These are phyloP conservation scores for Euwallacea fornicatus DNA, from an alignment of 1,140 invertebrate species.

Conservation along the genomic window DNA sequence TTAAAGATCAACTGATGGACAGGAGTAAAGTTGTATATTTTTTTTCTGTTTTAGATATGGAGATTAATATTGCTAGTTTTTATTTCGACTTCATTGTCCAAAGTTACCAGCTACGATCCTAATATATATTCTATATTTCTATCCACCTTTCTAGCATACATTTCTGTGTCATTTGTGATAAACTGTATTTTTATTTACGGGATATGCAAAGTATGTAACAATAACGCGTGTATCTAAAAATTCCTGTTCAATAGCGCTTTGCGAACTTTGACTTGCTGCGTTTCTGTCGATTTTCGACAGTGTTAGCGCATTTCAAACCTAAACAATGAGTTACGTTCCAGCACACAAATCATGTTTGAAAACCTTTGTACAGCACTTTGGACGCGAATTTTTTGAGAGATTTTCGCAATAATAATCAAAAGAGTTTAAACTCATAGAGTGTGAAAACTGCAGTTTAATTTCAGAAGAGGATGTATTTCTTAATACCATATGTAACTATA, in stretches of 20 bases:
- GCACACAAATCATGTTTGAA: not conserved
- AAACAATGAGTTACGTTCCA: no score
- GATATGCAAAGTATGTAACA: slow-evolving; percentile 9
- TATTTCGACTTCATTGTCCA: slow-evolving; percentile 1
- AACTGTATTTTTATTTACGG: slow-evolving; percentile 14
- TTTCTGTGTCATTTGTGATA: not conserved
- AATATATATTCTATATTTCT: slow-evolving; percentile 11
- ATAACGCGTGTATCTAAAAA: no score
- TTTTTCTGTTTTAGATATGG: slow-evolving; percentile 10
- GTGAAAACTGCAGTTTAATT: not conserved
- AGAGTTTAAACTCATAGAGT: no score
- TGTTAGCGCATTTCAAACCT: no score
- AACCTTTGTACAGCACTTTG: not conserved
- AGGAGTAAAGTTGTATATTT: no score
- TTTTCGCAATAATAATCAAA: no score
- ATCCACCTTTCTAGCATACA: not conserved
- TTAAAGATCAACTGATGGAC: not conserved
- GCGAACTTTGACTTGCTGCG: no score
- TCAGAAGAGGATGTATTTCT: slow-evolving; percentile 3
- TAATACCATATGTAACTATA: slow-evolving; percentile 14
- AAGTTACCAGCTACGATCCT: not conserved
- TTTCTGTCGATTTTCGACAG: no score
- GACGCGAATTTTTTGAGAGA: not conserved
- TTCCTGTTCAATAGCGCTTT: no score
- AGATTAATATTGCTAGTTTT: not conserved